phyloP scores from a whole-genome alignment of 1,140 invertebrate genomes.

The Anastrepha obliqua region DNA sequence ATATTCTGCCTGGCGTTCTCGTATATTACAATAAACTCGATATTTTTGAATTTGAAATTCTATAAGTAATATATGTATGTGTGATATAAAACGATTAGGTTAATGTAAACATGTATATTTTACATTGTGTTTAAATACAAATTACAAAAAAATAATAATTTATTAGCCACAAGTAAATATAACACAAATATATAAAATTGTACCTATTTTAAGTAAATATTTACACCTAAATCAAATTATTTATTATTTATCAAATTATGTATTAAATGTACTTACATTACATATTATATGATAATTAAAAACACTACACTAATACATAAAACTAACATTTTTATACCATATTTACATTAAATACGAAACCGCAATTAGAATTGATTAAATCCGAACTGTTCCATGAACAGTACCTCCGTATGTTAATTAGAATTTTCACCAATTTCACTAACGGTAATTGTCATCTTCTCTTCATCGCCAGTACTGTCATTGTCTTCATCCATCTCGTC shows the following conservation, averaged over 20 bases:
- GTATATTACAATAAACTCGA: constrained; percentile 14
- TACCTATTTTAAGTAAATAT: constrained; percentile 10
- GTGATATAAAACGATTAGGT: not conserved
- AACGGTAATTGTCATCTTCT: constrained; percentile 83
- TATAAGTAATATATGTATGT: not conserved
- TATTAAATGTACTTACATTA: too few relatives aligned
- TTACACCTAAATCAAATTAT: not conserved
- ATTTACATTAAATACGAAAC: constrained; percentile 39
- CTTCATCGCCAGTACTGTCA: constrained; percentile 79
- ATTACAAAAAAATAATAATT: not conserved
- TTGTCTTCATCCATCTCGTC: constrained; percentile 78
- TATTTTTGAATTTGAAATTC: constrained; percentile 43
- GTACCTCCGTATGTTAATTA: constrained; percentile 73
- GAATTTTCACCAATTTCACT: constrained; percentile 73
- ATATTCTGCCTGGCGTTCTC: not conserved
- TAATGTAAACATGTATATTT: not conserved
- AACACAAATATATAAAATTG: not conserved
- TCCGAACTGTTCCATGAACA: constrained; percentile 74
- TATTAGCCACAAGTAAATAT: constrained; percentile 9
- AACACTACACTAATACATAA: not conserved
- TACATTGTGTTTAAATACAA: not conserved
- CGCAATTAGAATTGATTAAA: constrained; percentile 65
- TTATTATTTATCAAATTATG: not conserved
- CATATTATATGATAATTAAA: not conserved
- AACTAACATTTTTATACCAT: not conserved